phyloP scores from a whole-genome alignment of 2,797 vertebrate species.

The Martes flavigula region DNA sequence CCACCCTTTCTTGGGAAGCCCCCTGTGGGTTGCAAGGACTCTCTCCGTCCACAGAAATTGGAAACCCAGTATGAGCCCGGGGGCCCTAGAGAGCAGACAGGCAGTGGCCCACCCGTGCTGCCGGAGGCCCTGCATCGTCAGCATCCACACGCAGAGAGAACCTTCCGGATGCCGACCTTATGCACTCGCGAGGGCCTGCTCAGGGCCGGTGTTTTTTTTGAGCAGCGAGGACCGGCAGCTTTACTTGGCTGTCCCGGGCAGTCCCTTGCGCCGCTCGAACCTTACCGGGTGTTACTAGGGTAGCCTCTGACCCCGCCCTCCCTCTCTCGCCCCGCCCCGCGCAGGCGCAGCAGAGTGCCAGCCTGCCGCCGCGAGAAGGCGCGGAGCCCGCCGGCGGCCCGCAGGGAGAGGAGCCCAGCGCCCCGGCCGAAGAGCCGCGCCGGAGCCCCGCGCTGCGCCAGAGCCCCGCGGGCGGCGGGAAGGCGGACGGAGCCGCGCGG shows the following conservation, averaged over 20 bases:
- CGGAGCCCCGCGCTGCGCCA: slow-evolving; percentile 72
- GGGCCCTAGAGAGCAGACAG: background rate
- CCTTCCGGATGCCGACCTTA: background rate
- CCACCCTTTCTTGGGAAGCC: background rate
- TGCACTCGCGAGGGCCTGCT: rapidly evolving
- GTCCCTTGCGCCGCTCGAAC: rapidly evolving
- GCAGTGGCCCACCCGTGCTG: rapidly evolving
- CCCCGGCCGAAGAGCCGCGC: slow-evolving; percentile 83
- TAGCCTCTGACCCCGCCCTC: background rate
- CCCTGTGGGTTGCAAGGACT: background rate
- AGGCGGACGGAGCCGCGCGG: slow-evolving; percentile 79
- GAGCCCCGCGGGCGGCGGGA: slow-evolving; percentile 81
- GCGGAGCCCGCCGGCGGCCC: slow-evolving; percentile 84
- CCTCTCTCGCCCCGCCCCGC: background rate
- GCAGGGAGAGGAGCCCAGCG: slow-evolving; percentile 86
- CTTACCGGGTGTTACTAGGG: rapidly evolving
- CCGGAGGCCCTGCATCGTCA: background rate
- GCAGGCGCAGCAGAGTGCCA: slow-evolving; percentile 85
- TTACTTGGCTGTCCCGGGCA: rapidly evolving
- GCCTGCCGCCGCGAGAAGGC: slow-evolving; percentile 82
- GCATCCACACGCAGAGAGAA: background rate
- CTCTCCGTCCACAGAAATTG: background rate
- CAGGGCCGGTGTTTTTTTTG: no score
- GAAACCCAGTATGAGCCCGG: background rate
- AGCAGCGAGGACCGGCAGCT: background rate